phyloP scores from a whole-genome alignment of 1,140 invertebrate genomes.

The Aphaenogaster floridana region DNA sequence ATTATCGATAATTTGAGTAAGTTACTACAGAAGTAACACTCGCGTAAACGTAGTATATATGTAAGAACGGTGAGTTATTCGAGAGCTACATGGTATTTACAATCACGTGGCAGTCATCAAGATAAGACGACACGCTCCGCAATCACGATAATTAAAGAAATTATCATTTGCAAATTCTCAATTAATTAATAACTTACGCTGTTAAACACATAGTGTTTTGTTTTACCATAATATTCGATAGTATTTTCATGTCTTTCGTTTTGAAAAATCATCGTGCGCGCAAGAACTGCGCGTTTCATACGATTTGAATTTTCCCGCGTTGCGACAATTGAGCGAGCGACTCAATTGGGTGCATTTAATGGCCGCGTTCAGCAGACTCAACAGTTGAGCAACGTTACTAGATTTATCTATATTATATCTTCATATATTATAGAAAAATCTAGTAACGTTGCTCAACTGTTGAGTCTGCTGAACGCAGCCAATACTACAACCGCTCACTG shows the following conservation, averaged over 20 bases:
- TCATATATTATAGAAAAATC: too few relatives aligned
- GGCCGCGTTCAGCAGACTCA: too few relatives aligned
- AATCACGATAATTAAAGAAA: neutral
- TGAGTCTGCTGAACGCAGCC: too few relatives aligned
- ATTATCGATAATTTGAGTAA: too few relatives aligned
- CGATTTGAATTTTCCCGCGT: conserved; percentile 33
- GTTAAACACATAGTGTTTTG: neutral
- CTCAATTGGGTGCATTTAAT: too few relatives aligned
- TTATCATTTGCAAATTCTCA: neutral
- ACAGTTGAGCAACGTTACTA: too few relatives aligned
- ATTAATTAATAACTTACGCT: neutral
- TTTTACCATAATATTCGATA: neutral
- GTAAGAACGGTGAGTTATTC: too few relatives aligned
- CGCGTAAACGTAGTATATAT: neutral
- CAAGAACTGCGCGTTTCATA: neutral
- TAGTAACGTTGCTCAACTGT: too few relatives aligned
- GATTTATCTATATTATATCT: too few relatives aligned
- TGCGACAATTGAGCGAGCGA: neutral
- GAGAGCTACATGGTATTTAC: neutral
- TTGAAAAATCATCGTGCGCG: neutral
- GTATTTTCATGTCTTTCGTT: neutral
- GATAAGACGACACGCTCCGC: neutral
- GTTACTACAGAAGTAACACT: too few relatives aligned
- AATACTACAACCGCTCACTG: too few relatives aligned
- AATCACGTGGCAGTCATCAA: neutral